These are phyloP conservation scores for Lamproptera curius DNA, from an alignment of 2,888 invertebrate species.

Conservation along the genomic window DNA sequence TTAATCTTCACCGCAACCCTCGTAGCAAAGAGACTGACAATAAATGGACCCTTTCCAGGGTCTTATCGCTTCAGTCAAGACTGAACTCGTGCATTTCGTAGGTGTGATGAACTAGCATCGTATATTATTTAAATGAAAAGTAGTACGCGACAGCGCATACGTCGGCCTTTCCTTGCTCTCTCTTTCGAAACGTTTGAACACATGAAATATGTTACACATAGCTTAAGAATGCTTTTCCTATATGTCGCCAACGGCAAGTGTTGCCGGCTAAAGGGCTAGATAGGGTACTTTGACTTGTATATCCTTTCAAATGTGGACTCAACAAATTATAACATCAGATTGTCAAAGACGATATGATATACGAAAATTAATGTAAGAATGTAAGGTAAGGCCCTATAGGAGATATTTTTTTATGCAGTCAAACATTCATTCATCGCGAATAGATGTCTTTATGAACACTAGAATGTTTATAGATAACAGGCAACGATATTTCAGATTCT, in stretches of 20 bases:
- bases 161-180: conserved; percentile 67
- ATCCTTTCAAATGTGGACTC: conserved; percentile 43
- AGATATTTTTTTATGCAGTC: conserved; percentile 77
- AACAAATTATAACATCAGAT: conserved; percentile 60
- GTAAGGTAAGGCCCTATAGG: conserved; percentile 76
- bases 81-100: conserved; percentile 60
- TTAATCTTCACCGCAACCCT: conserved; percentile 23
- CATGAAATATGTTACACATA: conserved; percentile 52
- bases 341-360: conserved; percentile 75
- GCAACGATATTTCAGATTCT: conserved; percentile 25
- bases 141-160: conserved; percentile 30
- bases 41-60: conserved; percentile 7
- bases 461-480: conserved; percentile 43
- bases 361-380: conserved; percentile 71
- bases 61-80: conserved; percentile 41
- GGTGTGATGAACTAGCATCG: conserved; percentile 46
- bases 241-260: conserved; percentile 47
- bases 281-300: conserved; percentile 46
- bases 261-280: conserved; percentile 42
- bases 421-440: conserved; percentile 62
- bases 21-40: conserved; percentile 43
- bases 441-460: conserved; percentile 40
- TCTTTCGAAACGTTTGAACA: conserved; percentile 56
- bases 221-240: conserved; percentile 45
- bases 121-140: conserved; percentile 37